phyloP scores from a whole-genome alignment of 2,797 vertebrate genomes.

The Ptychobarbus kaznakovi region DNA sequence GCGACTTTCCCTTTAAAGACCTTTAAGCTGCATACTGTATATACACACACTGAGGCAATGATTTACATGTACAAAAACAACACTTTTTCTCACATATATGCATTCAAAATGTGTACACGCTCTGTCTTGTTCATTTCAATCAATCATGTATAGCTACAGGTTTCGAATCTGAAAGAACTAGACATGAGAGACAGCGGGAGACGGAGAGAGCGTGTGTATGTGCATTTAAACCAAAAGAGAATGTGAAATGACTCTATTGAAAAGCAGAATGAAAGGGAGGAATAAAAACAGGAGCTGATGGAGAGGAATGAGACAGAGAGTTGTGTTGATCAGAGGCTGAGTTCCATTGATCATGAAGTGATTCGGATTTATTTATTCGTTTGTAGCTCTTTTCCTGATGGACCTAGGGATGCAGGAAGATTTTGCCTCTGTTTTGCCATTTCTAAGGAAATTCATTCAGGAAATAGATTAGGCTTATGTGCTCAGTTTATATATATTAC shows the following conservation, averaged over 20 bases:
- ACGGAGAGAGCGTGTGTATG: not conserved
- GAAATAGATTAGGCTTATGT: too few relatives aligned
- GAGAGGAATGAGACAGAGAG: too few relatives aligned
- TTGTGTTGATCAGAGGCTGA: too few relatives aligned
- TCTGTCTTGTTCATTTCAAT: constrained; percentile 23
- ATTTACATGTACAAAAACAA: not conserved
- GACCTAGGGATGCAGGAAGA: not conserved
- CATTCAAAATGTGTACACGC: not conserved
- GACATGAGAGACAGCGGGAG: not conserved
- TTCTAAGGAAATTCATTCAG: constrained; percentile 36
- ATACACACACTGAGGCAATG: constrained; percentile 3
- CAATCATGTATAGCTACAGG: not conserved
- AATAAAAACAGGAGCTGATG: not conserved
- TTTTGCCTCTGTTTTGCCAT: not conserved
- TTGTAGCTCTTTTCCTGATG: constrained; percentile 8
- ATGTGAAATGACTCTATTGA: constrained; percentile 5
- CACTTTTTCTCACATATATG: not conserved
- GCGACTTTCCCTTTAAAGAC: not conserved
- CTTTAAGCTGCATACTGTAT: constrained; percentile 16
- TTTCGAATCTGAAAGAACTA: constrained; percentile 12
- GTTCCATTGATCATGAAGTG: constrained; percentile 31
- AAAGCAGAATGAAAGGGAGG: not conserved
- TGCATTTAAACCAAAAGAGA: constrained; percentile 12
- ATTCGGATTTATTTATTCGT: constrained; percentile 24
- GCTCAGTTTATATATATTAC: not conserved